Evolutionary conservation across 2,113 vertebrate species (phyloP), one percentile per base, ranked within the genome.

Genomic region (Mirounga angustirostris): DNA sequence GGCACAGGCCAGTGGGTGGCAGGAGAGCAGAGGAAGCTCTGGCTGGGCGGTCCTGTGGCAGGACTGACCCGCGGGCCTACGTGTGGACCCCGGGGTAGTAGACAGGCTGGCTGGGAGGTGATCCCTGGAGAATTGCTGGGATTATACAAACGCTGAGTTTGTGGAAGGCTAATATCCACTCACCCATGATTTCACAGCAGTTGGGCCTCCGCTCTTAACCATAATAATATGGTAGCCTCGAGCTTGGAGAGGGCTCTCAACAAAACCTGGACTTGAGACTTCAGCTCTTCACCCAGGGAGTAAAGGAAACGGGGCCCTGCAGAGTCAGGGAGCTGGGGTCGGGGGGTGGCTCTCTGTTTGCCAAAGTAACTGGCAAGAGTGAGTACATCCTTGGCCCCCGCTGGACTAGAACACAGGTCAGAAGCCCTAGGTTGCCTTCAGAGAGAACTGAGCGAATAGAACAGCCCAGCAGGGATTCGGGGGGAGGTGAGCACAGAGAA

Each of bases 131-230:
- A 92, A 74, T 50, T 26, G 28, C 54, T 33, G 43, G 61, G 43
- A 81, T 91, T 58, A 93, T 9, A 92, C 21, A 86, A 90, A 74
- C 3, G 30, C 73, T 79, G 82, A 58, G 33, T 81, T 69, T 69
- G 71, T 61, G 73, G 40, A 40, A 9, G 43, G 82, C 50, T 93
- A 93, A 89, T 43, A 61, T 12, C 82, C 19, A 93, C 43, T 81
- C 24, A 58, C 24, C 5, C 59, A 46, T 61, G 36, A 96, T 24
- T 85, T 96, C 89, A 93, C 12, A 94, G 80, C 24, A 78, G 18
- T 7, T 76, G 36, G 36, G 16, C 63, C 73, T 91, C 86, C 11
- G 33, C 33, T 96, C 94, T 96, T 71, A 95, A 82, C 65, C 40
- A 76, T 91, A 93, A 82, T 65, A 95, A 92, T 28, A 82, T 46